Base-by-base conservation (phyloP, 2,888 invertebrate species). In the Dioctria rufipes region DNA sequence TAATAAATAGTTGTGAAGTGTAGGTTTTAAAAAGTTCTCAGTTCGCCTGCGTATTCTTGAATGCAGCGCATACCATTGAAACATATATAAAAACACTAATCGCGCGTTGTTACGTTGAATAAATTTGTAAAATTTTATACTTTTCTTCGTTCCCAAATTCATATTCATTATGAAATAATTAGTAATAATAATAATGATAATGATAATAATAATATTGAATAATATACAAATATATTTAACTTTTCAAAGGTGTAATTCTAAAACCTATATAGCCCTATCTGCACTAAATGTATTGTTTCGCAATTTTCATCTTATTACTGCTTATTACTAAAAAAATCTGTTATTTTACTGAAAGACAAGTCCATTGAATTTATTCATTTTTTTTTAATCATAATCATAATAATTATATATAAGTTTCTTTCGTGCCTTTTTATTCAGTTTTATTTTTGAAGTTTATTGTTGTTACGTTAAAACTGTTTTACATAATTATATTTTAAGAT, bases 261-360 rank as follows among this genome's bases (percentile, higher is more conserved):
- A 78, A 65, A 78, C 37, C 49, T 51, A 63, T 73, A 39, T 63
- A 61, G 42, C 67, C 13, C 69, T 80, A 80, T n/a, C 60, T 79
- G 69, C 58, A 39, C 60, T 67, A 79, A 78, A 79, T 79, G 79
- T 79, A 79, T 79, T 80, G 69, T 80, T 58, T 71, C 49, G 65
- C 63, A 51, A 61, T 63, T 69, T 71, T 49, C 13, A 39, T 46
- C 63, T 71, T 61, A 49, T 73, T 60, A 77, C 75, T 71, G 42
- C 69, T 80, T 69, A 69, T 60, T 80, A 60, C 67, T 80, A 58
- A 63, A 69, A 25, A 78, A 80, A 60, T 80, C 43, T 77, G 54
- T 75, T 75, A 46, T 61, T 75, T 43, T 61, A 75, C 46, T 73
- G 58, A 13, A 40, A 60, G 43, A 40, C 43, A 75, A 75, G 5